These are phyloP conservation scores for Andrena hattorfiana DNA, from an alignment of 2,888 invertebrate genomes.

Conservation along the genomic window DNA sequence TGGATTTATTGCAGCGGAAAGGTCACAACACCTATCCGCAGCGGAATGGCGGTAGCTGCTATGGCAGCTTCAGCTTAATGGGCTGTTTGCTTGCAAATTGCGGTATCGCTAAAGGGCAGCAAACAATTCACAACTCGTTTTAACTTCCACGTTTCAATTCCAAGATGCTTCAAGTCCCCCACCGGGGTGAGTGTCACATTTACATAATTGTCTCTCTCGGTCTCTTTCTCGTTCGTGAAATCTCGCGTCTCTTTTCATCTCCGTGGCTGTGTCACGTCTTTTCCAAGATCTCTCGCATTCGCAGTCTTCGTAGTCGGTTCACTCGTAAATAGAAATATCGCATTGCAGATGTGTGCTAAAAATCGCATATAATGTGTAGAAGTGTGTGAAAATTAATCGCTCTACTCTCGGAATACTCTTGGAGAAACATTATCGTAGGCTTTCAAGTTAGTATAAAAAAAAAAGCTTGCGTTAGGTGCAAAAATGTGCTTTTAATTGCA, in stretches of 20 bases:
- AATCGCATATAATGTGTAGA: too few species aligned
- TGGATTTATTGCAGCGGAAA: conserved; percentile 34
- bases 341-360: neutral
- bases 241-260: conserved; percentile 17
- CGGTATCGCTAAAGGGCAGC: conserved; percentile 80
- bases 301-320: neutral
- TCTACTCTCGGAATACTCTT: too few species aligned
- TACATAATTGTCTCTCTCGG: conserved; percentile 76
- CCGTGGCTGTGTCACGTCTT: neutral
- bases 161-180: conserved; percentile 66
- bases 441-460: too few species aligned
- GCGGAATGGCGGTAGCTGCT: conserved; percentile 40
- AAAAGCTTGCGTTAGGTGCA: neutral
- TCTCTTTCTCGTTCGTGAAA: conserved; percentile 52
- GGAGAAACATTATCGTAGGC: too few species aligned
- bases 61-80: conserved; percentile 71
- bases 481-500: conserved; percentile 56
- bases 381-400: too few species aligned
- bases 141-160: conserved; percentile 78
- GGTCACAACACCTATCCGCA: conserved; percentile 57
- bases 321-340: neutral
- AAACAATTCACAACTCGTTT: conserved; percentile 81
- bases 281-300: neutral
- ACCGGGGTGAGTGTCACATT: conserved; percentile 67
- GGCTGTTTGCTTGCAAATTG: conserved; percentile 82